These are phyloP conservation scores for Copidosoma aretas DNA, from an alignment of 2,888 invertebrate species.

Conservation along the genomic window DNA sequence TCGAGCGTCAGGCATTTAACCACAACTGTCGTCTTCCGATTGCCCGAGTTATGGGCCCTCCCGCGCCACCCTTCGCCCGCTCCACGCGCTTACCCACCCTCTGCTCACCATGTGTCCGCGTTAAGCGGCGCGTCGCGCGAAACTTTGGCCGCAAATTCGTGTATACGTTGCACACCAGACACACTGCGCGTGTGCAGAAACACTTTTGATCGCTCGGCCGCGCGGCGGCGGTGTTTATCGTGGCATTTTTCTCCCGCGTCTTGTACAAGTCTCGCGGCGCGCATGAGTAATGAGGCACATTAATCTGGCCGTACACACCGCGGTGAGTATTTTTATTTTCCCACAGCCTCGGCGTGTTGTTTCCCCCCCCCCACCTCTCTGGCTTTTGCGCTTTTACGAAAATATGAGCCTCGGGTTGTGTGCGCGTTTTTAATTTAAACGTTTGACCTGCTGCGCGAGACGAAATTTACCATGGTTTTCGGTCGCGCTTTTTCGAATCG, in stretches of 20 bases:
- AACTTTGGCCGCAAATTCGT: background rate
- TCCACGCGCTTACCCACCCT: background rate
- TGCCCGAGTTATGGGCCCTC: slow-evolving; percentile 52
- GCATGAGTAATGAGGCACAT: background rate
- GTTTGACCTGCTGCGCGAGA: background rate
- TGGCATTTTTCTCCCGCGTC: background rate
- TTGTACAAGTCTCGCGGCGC: background rate
- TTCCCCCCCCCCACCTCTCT: background rate
- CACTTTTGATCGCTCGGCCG: too few species aligned
- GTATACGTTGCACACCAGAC: background rate
- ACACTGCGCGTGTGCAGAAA: too few species aligned
- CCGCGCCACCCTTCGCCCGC: background rate
- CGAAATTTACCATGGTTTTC: too few species aligned
- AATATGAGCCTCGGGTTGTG: background rate
- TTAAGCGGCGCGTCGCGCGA: background rate
- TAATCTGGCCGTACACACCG: background rate
- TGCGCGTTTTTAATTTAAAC: background rate
- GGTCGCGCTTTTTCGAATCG: too few species aligned
- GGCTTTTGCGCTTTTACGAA: background rate
- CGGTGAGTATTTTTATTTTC: too few species aligned
- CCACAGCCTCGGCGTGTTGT: too few species aligned
- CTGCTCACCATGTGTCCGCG: background rate
- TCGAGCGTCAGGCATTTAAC: slow-evolving; percentile 58
- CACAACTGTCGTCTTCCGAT: slow-evolving; percentile 60
- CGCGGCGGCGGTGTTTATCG: background rate